Evolutionary conservation across 2,113 vertebrate species (phyloP).

Genomic region (Platycercus adscitus): DNA sequence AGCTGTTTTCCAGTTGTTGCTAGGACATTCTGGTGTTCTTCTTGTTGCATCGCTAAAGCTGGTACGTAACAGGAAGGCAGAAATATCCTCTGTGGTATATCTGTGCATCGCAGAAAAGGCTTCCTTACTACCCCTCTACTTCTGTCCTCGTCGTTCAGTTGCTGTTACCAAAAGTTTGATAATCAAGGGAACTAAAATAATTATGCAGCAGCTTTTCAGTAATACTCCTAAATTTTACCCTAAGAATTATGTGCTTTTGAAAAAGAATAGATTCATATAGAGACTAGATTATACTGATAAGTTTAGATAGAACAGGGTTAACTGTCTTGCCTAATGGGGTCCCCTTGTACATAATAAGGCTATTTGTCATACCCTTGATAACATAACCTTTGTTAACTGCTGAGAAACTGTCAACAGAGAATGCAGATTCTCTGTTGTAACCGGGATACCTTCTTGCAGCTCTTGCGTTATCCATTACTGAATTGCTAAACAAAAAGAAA

Average conservation of each 20-base stretch:
- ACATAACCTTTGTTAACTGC: slow-evolving; percentile 71
- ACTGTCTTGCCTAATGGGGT: slow-evolving; percentile 70
- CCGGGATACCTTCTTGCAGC: slow-evolving; percentile 65
- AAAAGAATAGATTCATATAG: neutral
- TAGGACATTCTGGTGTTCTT: slow-evolving; percentile 8
- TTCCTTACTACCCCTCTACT: neutral
- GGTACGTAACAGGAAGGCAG: neutral
- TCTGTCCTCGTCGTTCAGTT: neutral
- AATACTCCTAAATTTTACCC: neutral
- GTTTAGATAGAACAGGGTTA: slow-evolving; percentile 53
- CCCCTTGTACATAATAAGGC: slow-evolving; percentile 70
- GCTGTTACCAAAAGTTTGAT: neutral
- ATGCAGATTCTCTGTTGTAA: slow-evolving; percentile 55
- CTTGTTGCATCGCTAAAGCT: neutral
- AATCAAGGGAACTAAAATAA: neutral
- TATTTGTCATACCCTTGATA: slow-evolving; percentile 75
- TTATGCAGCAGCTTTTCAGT: neutral
- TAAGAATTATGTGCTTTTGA: neutral
- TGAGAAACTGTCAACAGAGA: slow-evolving; percentile 71
- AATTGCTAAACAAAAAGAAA: slow-evolving; percentile 19
- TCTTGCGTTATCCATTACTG: slow-evolving; percentile 68
- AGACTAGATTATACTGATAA: slow-evolving; percentile 43
- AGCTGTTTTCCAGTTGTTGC: neutral
- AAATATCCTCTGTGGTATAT: neutral
- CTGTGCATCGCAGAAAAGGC: neutral